Evolutionary conservation across 2,797 vertebrate genomes (phyloP).

Genomic region (Morelia viridis): DNA sequence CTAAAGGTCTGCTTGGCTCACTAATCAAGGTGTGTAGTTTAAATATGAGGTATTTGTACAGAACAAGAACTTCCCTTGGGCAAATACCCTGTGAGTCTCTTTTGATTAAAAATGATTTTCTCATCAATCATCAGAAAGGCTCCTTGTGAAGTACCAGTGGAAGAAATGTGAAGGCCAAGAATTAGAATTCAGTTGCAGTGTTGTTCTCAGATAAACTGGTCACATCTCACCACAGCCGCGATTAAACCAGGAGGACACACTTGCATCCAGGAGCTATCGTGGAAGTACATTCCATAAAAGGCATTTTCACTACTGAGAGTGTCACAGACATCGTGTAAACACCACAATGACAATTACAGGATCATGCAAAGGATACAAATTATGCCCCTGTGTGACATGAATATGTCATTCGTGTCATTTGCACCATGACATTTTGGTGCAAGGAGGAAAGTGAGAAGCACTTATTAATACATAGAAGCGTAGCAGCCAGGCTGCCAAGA

Average conservation of each 20-base stretch:
- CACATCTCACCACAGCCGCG: background rate
- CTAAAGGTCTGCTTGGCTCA: background rate
- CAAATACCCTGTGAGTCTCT: conserved; percentile 1
- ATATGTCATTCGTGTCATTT: background rate
- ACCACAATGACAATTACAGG: background rate
- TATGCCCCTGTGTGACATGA: background rate
- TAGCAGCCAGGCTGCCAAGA: too few species aligned
- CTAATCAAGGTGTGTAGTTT: background rate
- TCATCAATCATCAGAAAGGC: background rate
- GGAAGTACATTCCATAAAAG: background rate
- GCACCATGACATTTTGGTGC: background rate
- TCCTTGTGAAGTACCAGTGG: background rate
- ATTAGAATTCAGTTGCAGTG: background rate
- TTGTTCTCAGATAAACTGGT: background rate
- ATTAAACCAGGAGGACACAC: background rate
- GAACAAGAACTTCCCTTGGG: background rate
- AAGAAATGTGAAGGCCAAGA: background rate
- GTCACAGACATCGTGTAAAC: background rate
- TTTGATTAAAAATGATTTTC: conserved; percentile 1
- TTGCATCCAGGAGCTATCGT: background rate
- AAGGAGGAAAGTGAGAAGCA: background rate
- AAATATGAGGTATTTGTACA: background rate
- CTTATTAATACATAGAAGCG: too few species aligned
- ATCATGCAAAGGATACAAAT: background rate
- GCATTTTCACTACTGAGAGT: too few species aligned